phyloP scores from a whole-genome alignment of 2,113 vertebrate species.

The Pica pica region DNA sequence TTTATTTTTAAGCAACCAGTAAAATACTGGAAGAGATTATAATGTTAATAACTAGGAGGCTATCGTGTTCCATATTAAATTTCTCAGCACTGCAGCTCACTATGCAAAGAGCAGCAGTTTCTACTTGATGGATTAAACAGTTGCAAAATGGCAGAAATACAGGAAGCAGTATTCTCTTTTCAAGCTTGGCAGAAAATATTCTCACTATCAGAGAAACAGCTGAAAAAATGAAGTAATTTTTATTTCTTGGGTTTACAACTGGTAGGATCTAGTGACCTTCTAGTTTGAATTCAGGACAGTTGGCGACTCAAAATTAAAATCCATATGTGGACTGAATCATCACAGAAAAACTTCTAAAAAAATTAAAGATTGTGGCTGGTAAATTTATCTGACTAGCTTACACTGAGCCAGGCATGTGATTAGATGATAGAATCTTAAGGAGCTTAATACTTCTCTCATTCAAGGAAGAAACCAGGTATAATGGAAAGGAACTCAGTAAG shows the following conservation, averaged over 20 bases:
- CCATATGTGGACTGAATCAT: neutral
- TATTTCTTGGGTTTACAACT: neutral
- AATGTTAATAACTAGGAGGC: conserved; percentile 68
- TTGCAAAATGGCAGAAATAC: conserved; percentile 65
- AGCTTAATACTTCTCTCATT: neutral
- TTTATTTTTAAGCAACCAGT: conserved; percentile 73
- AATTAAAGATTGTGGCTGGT: neutral
- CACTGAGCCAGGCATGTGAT: neutral
- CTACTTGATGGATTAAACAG: conserved; percentile 76
- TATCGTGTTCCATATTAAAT: conserved; percentile 73
- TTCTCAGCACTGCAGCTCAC: conserved; percentile 64
- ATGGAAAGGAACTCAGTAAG: neutral
- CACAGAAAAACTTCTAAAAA: neutral
- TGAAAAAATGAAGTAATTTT: conserved; percentile 9
- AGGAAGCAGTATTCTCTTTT: conserved; percentile 36
- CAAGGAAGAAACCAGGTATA: neutral
- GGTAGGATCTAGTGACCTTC: neutral
- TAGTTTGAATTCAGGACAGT: neutral
- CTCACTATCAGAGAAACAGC: neutral
- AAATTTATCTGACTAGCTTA: neutral
- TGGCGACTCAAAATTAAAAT: neutral
- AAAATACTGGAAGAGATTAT: conserved; percentile 71
- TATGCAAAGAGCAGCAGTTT: conserved; percentile 67
- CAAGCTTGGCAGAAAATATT: neutral
- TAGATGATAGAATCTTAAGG: neutral